Percentiles rank a stretch among this genome's conserved stretches.
These are phyloP conservation scores for Eupithecia inturbata DNA, from an alignment of 2,888 invertebrate genomes.

Conservation along the genomic window DNA sequence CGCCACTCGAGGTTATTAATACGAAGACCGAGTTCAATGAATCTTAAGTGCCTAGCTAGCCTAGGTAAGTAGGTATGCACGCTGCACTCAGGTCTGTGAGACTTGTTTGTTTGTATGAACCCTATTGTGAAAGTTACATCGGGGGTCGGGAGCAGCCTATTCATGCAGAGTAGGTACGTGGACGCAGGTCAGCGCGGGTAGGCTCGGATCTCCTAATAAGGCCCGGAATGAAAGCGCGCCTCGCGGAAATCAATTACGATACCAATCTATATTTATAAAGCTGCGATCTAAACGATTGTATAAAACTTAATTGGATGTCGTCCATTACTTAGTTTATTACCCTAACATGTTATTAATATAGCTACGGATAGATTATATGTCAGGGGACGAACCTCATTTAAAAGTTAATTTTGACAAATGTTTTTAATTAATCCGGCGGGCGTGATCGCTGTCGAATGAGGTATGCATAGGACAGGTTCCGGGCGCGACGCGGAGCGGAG, in stretches of 20 bases:
- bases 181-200: constrained; percentile 41
- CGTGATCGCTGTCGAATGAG: constrained; percentile 67
- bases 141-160: background rate
- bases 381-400: constrained; percentile 65
- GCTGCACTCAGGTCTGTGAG: background rate
- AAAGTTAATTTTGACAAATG: constrained; percentile 72
- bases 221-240: constrained; percentile 55
- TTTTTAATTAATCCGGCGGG: constrained; percentile 78
- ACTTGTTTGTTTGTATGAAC: background rate
- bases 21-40: constrained; percentile 81
- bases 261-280: constrained; percentile 63
- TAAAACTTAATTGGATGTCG: constrained; percentile 67
- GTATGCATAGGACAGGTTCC: constrained; percentile 65
- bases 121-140: background rate
- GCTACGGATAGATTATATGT: constrained; percentile 56
- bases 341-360: constrained; percentile 66
- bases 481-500: constrained; percentile 47
- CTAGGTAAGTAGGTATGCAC: background rate
- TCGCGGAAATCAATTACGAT: constrained; percentile 65
- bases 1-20: constrained; percentile 79
- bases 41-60: constrained; percentile 51
- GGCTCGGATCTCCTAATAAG: constrained; percentile 55
- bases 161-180: background rate
- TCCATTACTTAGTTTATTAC: constrained; percentile 68
- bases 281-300: constrained; percentile 61